Conservation (phyloP, 2,888 invertebrate genomes). For the Drosophila subsilvestris region DNA sequence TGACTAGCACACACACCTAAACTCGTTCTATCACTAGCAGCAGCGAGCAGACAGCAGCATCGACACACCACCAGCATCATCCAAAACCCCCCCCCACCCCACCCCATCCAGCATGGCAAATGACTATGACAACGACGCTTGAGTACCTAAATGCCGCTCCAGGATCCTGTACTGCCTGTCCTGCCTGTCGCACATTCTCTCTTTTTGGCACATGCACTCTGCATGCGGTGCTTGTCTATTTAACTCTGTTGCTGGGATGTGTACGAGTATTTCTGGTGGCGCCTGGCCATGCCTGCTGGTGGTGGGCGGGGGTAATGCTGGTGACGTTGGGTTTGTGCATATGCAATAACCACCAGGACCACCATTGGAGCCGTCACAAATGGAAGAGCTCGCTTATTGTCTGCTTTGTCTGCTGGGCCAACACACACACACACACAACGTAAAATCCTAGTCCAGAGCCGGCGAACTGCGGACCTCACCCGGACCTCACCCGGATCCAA, state of each 20-base stretch:
- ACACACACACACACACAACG: not conserved
- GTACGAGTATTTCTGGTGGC: conserved; percentile 14
- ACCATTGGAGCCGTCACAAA: conserved; percentile 46
- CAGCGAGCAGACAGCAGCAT: too few relatives aligned
- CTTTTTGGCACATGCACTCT: conserved; percentile 35
- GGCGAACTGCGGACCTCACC: not conserved
- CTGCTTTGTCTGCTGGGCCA: conserved; percentile 50
- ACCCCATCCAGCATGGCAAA: conserved; percentile 44
- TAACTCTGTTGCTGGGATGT: conserved; percentile 51
- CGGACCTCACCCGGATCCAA: conserved; percentile 1
- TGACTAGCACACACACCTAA: conserved; percentile 30
- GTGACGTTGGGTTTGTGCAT: conserved; percentile 44
- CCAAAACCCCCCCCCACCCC: not conserved
- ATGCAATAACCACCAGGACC: conserved; percentile 61
- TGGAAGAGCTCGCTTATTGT: conserved; percentile 62
- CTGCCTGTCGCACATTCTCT: conserved; percentile 7
- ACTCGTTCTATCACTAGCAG: conserved; percentile 20
- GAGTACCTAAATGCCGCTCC: conserved; percentile 72
- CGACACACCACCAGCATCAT: too few relatives aligned
- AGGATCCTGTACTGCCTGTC: conserved; percentile 36
- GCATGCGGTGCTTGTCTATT: conserved; percentile 61
- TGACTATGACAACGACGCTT: conserved; percentile 58
- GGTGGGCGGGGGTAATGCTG: not conserved
- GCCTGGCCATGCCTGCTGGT: conserved; percentile 8
- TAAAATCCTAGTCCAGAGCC: conserved; percentile 4